These are phyloP conservation scores for Callipepla squamata DNA, from an alignment of 2,113 vertebrate species.

Conservation along the genomic window DNA sequence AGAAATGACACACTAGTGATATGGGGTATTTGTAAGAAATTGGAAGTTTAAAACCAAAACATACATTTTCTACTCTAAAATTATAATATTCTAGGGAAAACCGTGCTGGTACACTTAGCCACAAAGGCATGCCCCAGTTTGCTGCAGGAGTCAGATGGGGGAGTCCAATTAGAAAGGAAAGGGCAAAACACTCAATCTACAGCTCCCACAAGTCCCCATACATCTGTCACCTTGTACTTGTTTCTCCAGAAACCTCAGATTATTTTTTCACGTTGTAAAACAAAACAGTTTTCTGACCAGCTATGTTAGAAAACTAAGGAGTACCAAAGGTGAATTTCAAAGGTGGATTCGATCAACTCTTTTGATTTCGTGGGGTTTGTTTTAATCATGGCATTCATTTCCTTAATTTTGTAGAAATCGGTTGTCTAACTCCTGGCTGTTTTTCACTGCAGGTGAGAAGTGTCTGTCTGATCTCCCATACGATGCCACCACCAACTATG, in stretches of 20 bases:
- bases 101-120: background rate
- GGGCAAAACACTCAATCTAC: background rate
- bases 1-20: fast-evolving
- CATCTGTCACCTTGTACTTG: background rate
- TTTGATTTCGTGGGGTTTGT: background rate
- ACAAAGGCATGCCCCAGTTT: background rate
- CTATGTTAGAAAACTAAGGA: background rate
- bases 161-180: background rate
- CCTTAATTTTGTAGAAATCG: background rate
- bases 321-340: background rate
- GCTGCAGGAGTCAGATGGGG: background rate
- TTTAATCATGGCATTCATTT: background rate
- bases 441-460: conserved; percentile 88
- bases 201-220: fast-evolving
- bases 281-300: background rate
- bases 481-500: conserved; percentile 81
- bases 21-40: background rate
- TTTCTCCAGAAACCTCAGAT: background rate
- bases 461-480: conserved; percentile 90
- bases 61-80: background rate
- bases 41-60: background rate
- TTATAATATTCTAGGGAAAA: background rate
- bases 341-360: background rate
- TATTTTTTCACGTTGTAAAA: background rate
- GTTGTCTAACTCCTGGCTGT: background rate